A percentile compares a stretch with the other conserved stretches of the same genome.
Evolutionary conservation across 2,888 invertebrate species (phyloP).

Genomic region (Allacma fusca): DNA sequence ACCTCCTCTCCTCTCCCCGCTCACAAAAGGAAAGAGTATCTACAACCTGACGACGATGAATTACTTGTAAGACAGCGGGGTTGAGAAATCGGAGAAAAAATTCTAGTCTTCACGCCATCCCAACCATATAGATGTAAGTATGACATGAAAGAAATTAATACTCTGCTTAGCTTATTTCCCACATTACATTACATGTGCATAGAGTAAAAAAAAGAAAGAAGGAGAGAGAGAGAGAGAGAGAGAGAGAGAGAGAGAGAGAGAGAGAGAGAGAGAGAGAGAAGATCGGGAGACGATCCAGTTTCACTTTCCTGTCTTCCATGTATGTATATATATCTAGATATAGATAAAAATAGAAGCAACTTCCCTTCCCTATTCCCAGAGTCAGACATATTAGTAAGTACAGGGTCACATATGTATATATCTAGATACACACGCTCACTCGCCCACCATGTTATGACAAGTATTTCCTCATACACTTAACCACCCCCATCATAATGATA

Average conservation of each 20-base stretch:
- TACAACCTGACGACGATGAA: not conserved
- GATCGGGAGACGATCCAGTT: not conserved
- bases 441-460: constrained; percentile 16
- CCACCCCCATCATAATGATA: not conserved
- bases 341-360: no score
- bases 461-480: constrained; percentile 21
- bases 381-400: no score
- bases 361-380: no score
- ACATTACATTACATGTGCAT: constrained; percentile 7
- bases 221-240: no score
- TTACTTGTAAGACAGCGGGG: not conserved
- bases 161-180: constrained; percentile 14
- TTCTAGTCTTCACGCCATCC: not conserved
- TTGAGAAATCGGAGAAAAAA: not conserved
- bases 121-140: not conserved
- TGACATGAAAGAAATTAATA: constrained; percentile 32
- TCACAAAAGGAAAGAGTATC: no score
- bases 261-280: no score
- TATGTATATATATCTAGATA: not conserved
- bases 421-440: not conserved
- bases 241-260: no score
- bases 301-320: constrained; percentile 24
- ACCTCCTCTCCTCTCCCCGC: no score
- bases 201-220: constrained; percentile 20
- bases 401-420: no score